A percentile compares a stretch with the other conserved stretches of the same genome.
Evolutionary conservation across 2,113 vertebrate species (phyloP).

Genomic region (Rhabdomys dilectus): DNA sequence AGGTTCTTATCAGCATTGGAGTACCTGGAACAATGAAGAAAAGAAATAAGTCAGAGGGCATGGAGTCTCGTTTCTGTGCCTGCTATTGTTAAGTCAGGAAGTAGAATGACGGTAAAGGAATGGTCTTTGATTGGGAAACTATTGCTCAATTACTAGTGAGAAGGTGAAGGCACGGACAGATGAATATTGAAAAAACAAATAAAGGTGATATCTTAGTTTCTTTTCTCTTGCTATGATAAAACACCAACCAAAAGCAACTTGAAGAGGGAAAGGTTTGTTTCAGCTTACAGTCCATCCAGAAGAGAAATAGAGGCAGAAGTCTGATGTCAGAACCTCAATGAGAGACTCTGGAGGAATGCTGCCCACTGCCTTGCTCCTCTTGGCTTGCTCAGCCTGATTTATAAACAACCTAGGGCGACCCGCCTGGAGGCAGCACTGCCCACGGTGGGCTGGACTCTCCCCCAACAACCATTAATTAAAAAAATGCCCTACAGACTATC

Average conservation of each 20-base stretch:
- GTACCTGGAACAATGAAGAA: background rate
- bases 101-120: background rate
- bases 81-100: background rate
- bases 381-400: background rate
- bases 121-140: background rate
- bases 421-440: background rate
- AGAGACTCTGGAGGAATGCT: background rate
- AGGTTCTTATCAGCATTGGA: slow-evolving; percentile 9
- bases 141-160: background rate
- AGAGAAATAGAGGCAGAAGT: background rate
- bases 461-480: background rate
- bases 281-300: background rate
- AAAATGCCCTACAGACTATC: background rate
- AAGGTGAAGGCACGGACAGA: background rate
- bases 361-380: background rate
- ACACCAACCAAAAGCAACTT: background rate
- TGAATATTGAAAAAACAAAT: background rate
- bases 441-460: background rate
- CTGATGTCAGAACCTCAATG: background rate
- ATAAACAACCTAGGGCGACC: background rate
- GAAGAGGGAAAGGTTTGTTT: background rate
- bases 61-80: background rate
- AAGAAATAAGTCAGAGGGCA: background rate
- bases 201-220: background rate
- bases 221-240: background rate